These are phyloP conservation scores for Sebastes nivosus DNA, from an alignment of 2,797 vertebrate species.

Conservation along the genomic window DNA sequence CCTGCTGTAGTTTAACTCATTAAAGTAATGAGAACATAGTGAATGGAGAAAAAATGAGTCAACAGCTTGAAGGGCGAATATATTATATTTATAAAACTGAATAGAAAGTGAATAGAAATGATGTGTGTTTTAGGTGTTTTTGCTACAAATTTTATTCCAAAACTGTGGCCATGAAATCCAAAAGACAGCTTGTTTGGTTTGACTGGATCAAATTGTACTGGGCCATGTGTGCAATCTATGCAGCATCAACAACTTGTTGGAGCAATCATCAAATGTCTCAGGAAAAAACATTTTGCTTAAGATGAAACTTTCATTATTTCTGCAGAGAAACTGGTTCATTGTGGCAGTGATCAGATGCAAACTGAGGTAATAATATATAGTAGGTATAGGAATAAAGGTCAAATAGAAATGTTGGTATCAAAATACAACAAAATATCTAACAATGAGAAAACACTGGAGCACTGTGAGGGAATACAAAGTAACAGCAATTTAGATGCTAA, in stretches of 20 bases:
- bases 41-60: background rate
- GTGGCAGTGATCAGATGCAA: too few relatives aligned
- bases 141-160: conserved; percentile 60
- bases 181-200: conserved; percentile 65
- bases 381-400: too few relatives aligned
- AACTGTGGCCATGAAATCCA: conserved; percentile 75
- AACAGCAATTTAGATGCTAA: background rate
- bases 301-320: too few relatives aligned
- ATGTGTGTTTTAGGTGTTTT: background rate
- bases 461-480: background rate
- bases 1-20: too few relatives aligned
- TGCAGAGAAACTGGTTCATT: too few relatives aligned
- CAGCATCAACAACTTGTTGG: background rate
- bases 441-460: too few relatives aligned
- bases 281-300: too few relatives aligned
- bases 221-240: background rate
- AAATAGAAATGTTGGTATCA: too few relatives aligned
- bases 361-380: too few relatives aligned
- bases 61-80: background rate
- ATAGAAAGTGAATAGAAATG: background rate
- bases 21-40: background rate
- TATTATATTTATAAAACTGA: background rate
- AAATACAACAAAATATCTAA: too few relatives aligned
- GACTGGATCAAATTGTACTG: conserved; percentile 16
- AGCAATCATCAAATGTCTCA: background rate